A percentile compares a stretch with the other conserved stretches of the same genome.
phyloP scores from a whole-genome alignment of 2,888 invertebrate species.

The Eueremaeus valkanovi region DNA sequence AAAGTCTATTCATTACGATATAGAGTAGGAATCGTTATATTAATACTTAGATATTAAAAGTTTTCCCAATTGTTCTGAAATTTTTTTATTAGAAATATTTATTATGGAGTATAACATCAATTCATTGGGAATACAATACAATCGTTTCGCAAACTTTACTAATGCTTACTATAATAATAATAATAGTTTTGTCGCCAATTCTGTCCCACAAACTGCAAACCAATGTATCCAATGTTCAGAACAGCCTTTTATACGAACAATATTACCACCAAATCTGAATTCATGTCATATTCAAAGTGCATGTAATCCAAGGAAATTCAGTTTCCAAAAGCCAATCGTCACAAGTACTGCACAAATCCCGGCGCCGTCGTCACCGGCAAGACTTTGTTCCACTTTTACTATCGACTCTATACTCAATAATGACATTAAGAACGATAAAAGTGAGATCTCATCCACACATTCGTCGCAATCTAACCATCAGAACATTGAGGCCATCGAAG shows the following conservation, averaged over 20 bases:
- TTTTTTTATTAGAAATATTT: not conserved
- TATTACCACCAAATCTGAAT: not conserved
- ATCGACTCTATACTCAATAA: constrained; percentile 26
- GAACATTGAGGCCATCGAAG: not conserved
- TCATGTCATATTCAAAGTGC: constrained; percentile 14
- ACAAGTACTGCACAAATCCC: too few species aligned
- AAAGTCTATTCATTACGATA: too few species aligned
- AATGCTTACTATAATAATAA: not conserved
- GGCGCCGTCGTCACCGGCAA: not conserved
- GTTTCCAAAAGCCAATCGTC: not conserved
- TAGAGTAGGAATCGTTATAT: too few species aligned
- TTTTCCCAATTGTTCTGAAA: not conserved
- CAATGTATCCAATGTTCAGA: not conserved
- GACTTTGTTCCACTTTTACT: not conserved
- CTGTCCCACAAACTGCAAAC: not conserved
- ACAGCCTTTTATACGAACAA: not conserved
- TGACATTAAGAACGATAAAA: not conserved
- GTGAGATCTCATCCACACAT: not conserved
- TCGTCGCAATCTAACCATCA: not conserved
- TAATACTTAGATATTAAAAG: too few species aligned
- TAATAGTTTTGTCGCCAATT: not conserved
- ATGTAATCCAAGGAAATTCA: not conserved
- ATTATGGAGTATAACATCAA: constrained; percentile 16
- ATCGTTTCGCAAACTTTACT: not conserved
- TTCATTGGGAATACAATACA: constrained; percentile 17